These are phyloP conservation scores for Spatulosminthurus flaviceps DNA, from an alignment of 2,888 invertebrate genomes.

Conservation along the genomic window DNA sequence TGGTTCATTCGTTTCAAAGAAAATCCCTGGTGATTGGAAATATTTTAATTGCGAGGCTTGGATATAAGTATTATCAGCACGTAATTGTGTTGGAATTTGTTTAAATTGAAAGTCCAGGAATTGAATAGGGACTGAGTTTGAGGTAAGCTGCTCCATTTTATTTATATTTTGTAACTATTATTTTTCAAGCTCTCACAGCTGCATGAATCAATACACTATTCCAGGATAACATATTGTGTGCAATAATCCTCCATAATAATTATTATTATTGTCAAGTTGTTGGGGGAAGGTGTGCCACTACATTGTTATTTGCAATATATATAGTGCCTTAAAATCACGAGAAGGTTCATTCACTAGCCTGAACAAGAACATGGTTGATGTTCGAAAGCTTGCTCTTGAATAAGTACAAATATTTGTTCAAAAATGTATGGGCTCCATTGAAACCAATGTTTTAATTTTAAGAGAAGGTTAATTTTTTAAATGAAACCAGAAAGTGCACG, in stretches of 20 bases:
- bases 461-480: too few relatives aligned
- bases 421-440: too few relatives aligned
- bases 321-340: neutral
- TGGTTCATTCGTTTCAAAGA: too few relatives aligned
- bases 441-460: too few relatives aligned
- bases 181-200: neutral
- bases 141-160: constrained; percentile 22
- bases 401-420: too few relatives aligned
- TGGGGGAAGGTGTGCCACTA: too few relatives aligned
- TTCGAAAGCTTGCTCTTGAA: too few relatives aligned
- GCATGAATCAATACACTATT: neutral
- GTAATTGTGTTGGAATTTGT: neutral
- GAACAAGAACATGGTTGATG: too few relatives aligned
- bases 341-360: too few relatives aligned
- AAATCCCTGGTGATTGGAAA: neutral
- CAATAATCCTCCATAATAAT: neutral
- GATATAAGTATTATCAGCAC: neutral
- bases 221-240: neutral
- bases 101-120: constrained; percentile 1
- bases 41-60: neutral
- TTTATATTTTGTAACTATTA: neutral
- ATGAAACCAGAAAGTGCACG: constrained; percentile 55
- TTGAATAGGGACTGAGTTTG: constrained; percentile 18
- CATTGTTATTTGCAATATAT: neutral
- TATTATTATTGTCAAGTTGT: constrained; percentile 2